Base-by-base conservation (phyloP, 2,888 invertebrate species). In the Pimpla rufipes region DNA sequence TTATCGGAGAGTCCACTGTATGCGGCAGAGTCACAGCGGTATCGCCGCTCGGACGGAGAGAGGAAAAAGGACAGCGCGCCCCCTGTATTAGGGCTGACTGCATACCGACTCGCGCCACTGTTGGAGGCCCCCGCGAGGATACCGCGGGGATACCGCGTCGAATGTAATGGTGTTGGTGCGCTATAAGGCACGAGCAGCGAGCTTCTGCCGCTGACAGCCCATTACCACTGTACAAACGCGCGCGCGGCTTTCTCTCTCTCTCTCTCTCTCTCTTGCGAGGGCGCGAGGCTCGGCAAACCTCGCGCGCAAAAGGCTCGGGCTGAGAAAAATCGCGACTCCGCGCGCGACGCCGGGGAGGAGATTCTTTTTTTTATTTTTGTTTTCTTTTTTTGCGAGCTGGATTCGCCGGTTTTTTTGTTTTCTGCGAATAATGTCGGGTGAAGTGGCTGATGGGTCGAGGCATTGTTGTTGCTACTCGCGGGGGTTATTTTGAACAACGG, bases 171-270 rank as follows among this genome's bases (percentile, higher is more conserved):
- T 90, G 88, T 90, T 89, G 88, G 90, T 91, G 87, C 89, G 87
- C 66, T 74, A 45, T 90, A 91, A 91, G 91, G 89, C 88, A 90
- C 88, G 89, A 89, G 89, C 90, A 89, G 88, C 88, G 86, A 86
- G 87, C 85, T 89, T 91, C 93, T 93, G 93, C 82, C 85, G 75
- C 88, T 93, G 93, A 93, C 93, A 93, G 93, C 88, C 92, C 93
- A 93, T 93, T 93, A 93, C 92, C 91, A 92, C 91, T 92, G 91
- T 90, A 91, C 90, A 91, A 91, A 91, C 90, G 88, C 87, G 85
- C 87, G 29, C 29, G 29, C n/a, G n/a, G n/a, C n/a, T 29, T 29
- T 79, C 84, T 83, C 84, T 67, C 83, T 64, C 82, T 75, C 82
- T 2, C 86, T 79, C 84, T 84, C 84, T 70, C 83, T 73, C 83